Evolutionary conservation across 2,888 invertebrate species (phyloP).

Genomic region (Drosophila mulleri): DNA sequence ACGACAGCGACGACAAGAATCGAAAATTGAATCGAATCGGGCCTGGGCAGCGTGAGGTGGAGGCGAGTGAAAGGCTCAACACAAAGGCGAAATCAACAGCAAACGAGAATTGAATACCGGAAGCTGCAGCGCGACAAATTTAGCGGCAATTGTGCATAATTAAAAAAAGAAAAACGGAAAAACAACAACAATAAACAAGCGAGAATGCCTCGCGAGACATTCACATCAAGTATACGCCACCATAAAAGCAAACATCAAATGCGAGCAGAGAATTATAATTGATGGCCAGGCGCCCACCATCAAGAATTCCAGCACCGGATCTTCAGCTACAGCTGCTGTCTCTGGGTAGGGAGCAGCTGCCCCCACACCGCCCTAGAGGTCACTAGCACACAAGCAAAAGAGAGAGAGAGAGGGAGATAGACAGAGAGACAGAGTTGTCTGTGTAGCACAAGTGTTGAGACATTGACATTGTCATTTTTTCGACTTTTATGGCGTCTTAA

Average conservation of each 20-base stretch:
- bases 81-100: slow-evolving; percentile 19
- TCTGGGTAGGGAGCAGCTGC: neutral
- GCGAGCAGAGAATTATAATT: slow-evolving; percentile 63
- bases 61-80: neutral
- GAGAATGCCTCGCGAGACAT: slow-evolving; percentile 44
- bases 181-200: slow-evolving; percentile 11
- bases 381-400: slow-evolving; percentile 63
- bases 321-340: neutral
- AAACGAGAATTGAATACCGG: slow-evolving; percentile 56
- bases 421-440: neutral
- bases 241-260: slow-evolving; percentile 66
- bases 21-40: slow-evolving; percentile 52
- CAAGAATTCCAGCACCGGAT: slow-evolving; percentile 18
- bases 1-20: slow-evolving; percentile 23
- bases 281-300: slow-evolving; percentile 50
- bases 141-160: slow-evolving; percentile 71
- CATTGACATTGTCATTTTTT: slow-evolving; percentile 78
- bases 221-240: slow-evolving; percentile 72
- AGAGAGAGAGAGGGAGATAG: neutral
- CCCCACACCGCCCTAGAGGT: slow-evolving; percentile 53
- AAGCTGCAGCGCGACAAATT: slow-evolving; percentile 71
- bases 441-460: slow-evolving; percentile 41
- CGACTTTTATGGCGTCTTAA: slow-evolving; percentile 80
- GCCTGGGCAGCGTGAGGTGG: slow-evolving; percentile 8
- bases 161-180: slow-evolving; percentile 39